A percentile compares a stretch with the other conserved stretches of the same genome.
Evolutionary conservation across 2,888 invertebrate genomes (phyloP).

Genomic region (Mythimna loreyi): DNA sequence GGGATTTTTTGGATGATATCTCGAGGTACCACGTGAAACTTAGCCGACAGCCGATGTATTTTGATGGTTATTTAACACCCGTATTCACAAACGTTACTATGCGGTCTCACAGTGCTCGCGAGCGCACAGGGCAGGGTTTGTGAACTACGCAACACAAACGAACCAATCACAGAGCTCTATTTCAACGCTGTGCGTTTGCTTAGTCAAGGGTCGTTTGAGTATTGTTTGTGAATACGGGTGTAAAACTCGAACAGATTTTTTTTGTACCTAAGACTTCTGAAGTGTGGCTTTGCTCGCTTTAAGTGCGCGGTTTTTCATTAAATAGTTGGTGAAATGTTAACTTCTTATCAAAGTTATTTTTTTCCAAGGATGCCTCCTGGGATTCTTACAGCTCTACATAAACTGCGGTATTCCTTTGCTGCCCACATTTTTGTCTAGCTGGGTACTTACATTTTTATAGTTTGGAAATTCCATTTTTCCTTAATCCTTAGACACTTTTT

Average conservation of each 20-base stretch:
- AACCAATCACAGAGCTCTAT: too few relatives aligned
- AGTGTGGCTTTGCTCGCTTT: neutral
- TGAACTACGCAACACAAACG: too few relatives aligned
- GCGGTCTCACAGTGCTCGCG: too few relatives aligned
- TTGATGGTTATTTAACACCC: constrained; percentile 13
- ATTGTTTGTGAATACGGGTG: too few relatives aligned
- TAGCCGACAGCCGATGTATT: constrained; percentile 25
- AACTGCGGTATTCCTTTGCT: neutral
- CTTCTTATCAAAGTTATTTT: neutral
- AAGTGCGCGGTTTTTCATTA: neutral
- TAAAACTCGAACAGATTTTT: too few relatives aligned
- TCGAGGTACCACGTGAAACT: constrained; percentile 37
- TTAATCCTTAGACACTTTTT: neutral
- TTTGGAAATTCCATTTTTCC: neutral
- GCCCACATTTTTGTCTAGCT: neutral
- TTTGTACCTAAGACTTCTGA: too few relatives aligned
- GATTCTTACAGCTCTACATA: neutral
- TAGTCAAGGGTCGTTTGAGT: too few relatives aligned
- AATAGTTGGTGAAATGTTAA: neutral
- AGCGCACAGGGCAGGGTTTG: too few relatives aligned
- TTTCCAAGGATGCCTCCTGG: neutral
- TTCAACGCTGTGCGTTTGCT: too few relatives aligned
- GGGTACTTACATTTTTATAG: neutral
- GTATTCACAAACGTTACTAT: too few relatives aligned
- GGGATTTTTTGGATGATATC: constrained; percentile 62